Percentiles rank a stretch among this genome's conserved stretches.
phyloP scores from a whole-genome alignment of 2,888 invertebrate species.

The Caradrina kadenii region DNA sequence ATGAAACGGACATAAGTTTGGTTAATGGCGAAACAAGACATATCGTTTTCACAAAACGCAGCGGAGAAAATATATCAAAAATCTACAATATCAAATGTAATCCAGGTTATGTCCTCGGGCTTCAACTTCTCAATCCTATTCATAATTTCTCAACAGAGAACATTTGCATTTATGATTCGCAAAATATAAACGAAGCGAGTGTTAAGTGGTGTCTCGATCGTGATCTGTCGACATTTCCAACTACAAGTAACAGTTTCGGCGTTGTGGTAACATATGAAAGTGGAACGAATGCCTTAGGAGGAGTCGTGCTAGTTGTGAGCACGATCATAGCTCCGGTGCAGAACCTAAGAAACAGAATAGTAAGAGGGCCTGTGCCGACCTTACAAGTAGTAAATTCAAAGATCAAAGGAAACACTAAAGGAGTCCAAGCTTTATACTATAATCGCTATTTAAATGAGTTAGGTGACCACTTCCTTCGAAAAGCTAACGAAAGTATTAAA shows the following conservation, averaged over 20 bases:
- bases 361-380: constrained; percentile 95
- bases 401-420: constrained; percentile 95
- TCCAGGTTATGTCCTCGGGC: constrained; percentile 96
- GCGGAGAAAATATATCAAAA: constrained; percentile 90
- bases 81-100: constrained; percentile 93
- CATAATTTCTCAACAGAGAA: constrained; percentile 96
- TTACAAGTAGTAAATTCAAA: constrained; percentile 93
- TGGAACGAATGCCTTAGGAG: constrained; percentile 94
- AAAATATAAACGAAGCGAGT: constrained; percentile 91
- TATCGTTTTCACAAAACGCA: constrained; percentile 93
- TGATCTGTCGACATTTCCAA: constrained; percentile 97
- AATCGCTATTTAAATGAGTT: constrained; percentile 96
- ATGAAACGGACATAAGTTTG: constrained; percentile 91
- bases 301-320: constrained; percentile 94
- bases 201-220: constrained; percentile 94
- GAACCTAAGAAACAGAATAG: constrained; percentile 93
- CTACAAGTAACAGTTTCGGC: constrained; percentile 95
- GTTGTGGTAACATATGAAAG: constrained; percentile 95
- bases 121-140: constrained; percentile 97
- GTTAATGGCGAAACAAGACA: constrained; percentile 95
- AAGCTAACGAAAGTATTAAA: constrained; percentile 96
- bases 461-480: constrained; percentile 96
- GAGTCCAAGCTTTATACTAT: constrained; percentile 96
- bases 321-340: constrained; percentile 94
- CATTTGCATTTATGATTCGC: constrained; percentile 94